These are phyloP conservation scores for Ispidina lecontei DNA, from an alignment of 2,797 vertebrate species.

Conservation along the genomic window DNA sequence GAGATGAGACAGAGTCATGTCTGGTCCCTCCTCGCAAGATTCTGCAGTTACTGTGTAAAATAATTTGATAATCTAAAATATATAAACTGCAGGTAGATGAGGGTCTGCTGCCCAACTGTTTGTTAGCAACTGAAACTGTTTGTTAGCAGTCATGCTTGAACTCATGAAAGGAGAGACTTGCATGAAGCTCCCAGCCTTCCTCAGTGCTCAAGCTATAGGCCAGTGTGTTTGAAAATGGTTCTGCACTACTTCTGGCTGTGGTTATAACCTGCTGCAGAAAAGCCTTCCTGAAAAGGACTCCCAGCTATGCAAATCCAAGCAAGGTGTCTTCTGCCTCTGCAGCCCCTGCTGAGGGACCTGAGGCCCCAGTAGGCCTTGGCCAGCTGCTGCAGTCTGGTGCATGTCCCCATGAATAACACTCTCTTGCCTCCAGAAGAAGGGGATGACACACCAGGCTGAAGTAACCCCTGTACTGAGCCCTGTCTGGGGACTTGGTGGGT, in stretches of 20 bases:
- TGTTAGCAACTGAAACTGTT: neutral
- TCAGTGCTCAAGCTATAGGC: neutral
- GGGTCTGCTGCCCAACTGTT: neutral
- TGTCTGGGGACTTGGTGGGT: neutral
- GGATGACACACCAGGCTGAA: rapidly evolving
- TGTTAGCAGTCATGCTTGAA: neutral
- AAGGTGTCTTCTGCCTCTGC: neutral
- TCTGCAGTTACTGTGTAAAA: neutral
- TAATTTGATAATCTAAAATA: neutral
- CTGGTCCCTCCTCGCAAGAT: neutral
- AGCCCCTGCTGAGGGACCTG: neutral
- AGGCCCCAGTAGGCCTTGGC: neutral
- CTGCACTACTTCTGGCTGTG: rapidly evolving
- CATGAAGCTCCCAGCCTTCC: neutral
- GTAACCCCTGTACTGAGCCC: neutral
- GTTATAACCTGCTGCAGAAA: neutral
- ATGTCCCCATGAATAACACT: rapidly evolving
- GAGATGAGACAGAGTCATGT: neutral
- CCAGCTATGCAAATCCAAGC: neutral
- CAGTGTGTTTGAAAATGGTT: rapidly evolving
- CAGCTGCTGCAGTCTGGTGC: rapidly evolving
- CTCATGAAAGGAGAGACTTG: neutral
- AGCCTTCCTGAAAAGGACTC: neutral
- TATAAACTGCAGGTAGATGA: rapidly evolving
- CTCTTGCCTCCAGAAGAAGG: neutral